phyloP scores from a whole-genome alignment of 1,140 invertebrate species.

The Ganaspis sp. region DNA sequence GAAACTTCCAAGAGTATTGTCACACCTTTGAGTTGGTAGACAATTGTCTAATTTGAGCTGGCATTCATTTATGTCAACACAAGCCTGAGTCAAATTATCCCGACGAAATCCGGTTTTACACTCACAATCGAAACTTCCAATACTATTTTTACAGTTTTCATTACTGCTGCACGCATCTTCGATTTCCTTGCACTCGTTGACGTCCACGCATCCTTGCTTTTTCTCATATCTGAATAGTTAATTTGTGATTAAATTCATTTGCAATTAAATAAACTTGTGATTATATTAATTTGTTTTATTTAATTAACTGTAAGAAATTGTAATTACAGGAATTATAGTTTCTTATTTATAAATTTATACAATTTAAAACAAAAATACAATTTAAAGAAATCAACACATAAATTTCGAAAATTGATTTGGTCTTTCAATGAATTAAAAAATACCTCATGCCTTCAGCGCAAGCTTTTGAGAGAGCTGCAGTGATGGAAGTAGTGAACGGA shows the following conservation, averaged over 20 bases:
- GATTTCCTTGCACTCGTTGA: conserved; percentile 81
- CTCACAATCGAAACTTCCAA: conserved; percentile 76
- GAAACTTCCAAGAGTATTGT: conserved; percentile 91
- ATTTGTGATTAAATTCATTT: background rate
- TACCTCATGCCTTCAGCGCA: conserved; percentile 42
- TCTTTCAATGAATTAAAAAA: background rate
- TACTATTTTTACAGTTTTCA: conserved; percentile 76
- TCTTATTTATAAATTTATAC: too few relatives aligned
- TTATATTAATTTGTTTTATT: too few relatives aligned
- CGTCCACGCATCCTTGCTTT: conserved; percentile 78
- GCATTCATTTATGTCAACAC: conserved; percentile 83
- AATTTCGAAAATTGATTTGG: too few relatives aligned
- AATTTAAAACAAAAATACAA: too few relatives aligned
- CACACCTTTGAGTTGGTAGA: conserved; percentile 85
- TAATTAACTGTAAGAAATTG: too few relatives aligned
- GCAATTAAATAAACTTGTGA: too few relatives aligned
- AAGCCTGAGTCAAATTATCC: conserved; percentile 77
- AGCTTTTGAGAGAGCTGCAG: conserved; percentile 36
- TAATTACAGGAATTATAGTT: too few relatives aligned
- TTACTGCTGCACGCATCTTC: conserved; percentile 75
- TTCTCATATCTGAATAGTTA: conserved; percentile 52
- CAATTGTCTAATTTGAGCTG: conserved; percentile 78
- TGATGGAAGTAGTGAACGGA: conserved; percentile 21
- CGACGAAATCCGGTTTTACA: conserved; percentile 77
- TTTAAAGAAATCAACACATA: too few relatives aligned